phyloP scores from a whole-genome alignment of 2,797 vertebrate genomes.

The Gallinago stenura region DNA sequence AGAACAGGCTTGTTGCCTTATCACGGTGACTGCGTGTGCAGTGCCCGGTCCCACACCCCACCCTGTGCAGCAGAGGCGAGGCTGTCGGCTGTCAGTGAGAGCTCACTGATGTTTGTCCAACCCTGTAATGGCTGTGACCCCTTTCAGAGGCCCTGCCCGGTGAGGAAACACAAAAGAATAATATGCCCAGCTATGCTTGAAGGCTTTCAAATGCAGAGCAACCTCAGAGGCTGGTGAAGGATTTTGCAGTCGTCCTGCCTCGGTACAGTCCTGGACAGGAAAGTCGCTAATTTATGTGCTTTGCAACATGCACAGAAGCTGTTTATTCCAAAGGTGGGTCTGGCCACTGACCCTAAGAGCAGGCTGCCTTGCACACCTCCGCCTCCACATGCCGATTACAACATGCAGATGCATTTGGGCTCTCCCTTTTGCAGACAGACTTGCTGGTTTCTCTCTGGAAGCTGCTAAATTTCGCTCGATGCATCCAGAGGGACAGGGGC shows the following conservation, averaged over 20 bases:
- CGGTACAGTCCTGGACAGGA: rapidly evolving
- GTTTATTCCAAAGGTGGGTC: too few relatives aligned
- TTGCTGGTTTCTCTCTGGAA: rapidly evolving
- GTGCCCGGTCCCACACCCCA: rapidly evolving
- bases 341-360: rapidly evolving
- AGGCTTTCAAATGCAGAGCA: too few relatives aligned
- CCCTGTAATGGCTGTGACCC: not conserved
- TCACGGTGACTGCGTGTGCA: rapidly evolving
- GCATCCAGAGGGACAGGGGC: not conserved
- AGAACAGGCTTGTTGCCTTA: not conserved
- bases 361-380: rapidly evolving
- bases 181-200: rapidly evolving
- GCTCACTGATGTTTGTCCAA: not conserved
- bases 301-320: rapidly evolving
- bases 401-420: rapidly evolving
- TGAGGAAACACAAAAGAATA: not conserved
- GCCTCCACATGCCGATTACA: rapidly evolving
- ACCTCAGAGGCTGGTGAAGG: not conserved
- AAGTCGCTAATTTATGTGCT: rapidly evolving
- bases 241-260: too few relatives aligned
- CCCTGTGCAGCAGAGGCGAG: rapidly evolving
- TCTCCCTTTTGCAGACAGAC: not conserved
- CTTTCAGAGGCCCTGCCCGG: not conserved
- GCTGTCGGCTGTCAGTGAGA: rapidly evolving
- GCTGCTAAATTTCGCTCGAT: too few relatives aligned